Evolutionary conservation across 2,888 invertebrate species (phyloP).

Genomic region (Caenorhabditis sulstoni): DNA sequence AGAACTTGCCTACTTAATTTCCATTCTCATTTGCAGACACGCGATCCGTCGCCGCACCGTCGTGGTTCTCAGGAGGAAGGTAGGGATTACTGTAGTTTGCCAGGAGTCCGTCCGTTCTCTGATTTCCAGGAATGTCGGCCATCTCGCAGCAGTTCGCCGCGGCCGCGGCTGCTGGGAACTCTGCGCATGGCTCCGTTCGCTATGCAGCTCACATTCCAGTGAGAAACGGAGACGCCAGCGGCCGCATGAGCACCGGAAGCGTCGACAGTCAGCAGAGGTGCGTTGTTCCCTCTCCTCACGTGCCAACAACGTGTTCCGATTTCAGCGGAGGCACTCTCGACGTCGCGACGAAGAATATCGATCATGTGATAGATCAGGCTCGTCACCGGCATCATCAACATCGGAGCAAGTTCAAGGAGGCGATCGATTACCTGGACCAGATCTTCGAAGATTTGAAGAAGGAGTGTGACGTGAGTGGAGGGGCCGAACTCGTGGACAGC

Average conservation of each 20-base stretch:
- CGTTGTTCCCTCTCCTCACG: no score
- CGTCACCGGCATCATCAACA: slow-evolving; percentile 71
- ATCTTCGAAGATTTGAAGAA: slow-evolving; percentile 80
- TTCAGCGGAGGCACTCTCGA: slow-evolving; percentile 72
- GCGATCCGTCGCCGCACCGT: slow-evolving; percentile 57
- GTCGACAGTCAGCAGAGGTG: slow-evolving; percentile 70
- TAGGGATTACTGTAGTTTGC: not conserved
- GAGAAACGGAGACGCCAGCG: slow-evolving; percentile 58
- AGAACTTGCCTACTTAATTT: slow-evolving; percentile 20
- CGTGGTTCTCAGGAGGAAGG: slow-evolving; percentile 62
- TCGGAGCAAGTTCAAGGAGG: slow-evolving; percentile 79
- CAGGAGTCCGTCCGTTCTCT: no score
- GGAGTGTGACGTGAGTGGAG: slow-evolving; percentile 70
- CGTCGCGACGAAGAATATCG: slow-evolving; percentile 75
- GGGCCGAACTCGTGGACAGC: not conserved
- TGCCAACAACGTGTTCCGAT: not conserved
- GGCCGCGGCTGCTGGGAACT: slow-evolving; percentile 68
- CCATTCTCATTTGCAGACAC: slow-evolving; percentile 53
- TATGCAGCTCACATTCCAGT: slow-evolving; percentile 79
- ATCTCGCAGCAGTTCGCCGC: slow-evolving; percentile 67
- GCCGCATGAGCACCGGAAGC: slow-evolving; percentile 67
- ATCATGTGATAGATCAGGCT: slow-evolving; percentile 79
- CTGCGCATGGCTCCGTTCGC: slow-evolving; percentile 62
- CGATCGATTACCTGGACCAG: slow-evolving; percentile 80
- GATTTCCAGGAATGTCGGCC: slow-evolving; percentile 52